phyloP scores from a whole-genome alignment of 2,113 vertebrate genomes.

The Strix aluco region DNA sequence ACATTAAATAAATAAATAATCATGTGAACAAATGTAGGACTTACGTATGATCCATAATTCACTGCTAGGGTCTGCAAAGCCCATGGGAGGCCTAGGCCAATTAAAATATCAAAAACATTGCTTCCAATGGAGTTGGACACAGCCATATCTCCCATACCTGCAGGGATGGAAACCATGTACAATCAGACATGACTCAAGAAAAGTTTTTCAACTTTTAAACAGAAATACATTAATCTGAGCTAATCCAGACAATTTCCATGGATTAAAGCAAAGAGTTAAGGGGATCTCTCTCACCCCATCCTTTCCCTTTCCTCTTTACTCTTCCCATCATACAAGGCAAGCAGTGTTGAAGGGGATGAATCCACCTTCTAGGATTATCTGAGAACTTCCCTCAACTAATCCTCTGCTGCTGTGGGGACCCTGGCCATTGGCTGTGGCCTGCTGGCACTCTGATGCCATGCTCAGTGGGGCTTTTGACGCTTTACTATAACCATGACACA shows the following conservation, averaged over 20 bases:
- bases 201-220: neutral
- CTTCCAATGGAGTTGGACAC: constrained; percentile 97
- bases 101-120: constrained; percentile 97
- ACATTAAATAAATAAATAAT: neutral
- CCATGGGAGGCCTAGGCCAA: constrained; percentile 95
- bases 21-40: constrained; percentile 34
- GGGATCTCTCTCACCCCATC: neutral
- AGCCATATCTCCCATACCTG: constrained; percentile 97
- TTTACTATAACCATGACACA: neutral
- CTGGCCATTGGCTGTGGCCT: neutral
- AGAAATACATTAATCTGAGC: neutral
- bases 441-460: neutral
- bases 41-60: constrained; percentile 92
- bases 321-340: neutral
- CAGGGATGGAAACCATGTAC: neutral
- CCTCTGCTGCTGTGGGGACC: neutral
- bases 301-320: neutral
- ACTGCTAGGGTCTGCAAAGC: constrained; percentile 90
- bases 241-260: neutral
- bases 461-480: neutral
- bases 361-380: neutral
- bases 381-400: neutral
- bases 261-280: neutral
- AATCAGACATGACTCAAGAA: neutral
- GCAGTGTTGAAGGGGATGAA: neutral